A percentile compares a stretch with the other conserved stretches of the same genome.
Conservation (phyloP, 2,113 vertebrate species). For the Chloropsis cyanopogon region DNA sequence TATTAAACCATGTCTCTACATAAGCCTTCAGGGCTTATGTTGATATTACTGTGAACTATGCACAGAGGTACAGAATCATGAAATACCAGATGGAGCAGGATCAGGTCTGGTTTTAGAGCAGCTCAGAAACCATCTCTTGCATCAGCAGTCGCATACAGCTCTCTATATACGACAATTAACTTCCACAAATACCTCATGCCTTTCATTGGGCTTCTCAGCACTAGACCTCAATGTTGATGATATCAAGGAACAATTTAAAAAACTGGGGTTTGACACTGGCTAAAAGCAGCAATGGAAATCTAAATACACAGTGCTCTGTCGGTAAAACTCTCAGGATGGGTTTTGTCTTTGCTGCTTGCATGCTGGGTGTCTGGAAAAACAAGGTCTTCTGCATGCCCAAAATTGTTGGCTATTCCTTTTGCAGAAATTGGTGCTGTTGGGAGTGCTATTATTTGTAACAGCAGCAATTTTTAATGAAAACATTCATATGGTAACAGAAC, state of each 20-base stretch:
- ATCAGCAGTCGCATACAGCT: background rate
- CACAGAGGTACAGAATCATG: background rate
- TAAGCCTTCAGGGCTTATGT: conserved; percentile 43
- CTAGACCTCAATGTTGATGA: background rate
- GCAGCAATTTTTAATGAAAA: background rate
- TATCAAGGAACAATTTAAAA: background rate
- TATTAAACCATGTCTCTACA: conserved; percentile 26
- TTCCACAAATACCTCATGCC: background rate
- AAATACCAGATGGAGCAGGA: background rate
- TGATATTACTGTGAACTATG: conserved; percentile 28
- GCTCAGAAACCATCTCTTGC: background rate
- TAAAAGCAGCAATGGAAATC: background rate
- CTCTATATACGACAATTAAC: background rate
- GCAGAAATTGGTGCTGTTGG: background rate
- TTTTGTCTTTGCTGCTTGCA: background rate
- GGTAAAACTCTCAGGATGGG: background rate
- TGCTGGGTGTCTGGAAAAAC: background rate
- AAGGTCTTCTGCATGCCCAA: background rate
- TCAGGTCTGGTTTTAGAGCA: background rate
- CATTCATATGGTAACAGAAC: background rate
- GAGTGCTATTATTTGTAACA: background rate
- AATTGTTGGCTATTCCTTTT: background rate
- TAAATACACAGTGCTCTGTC: background rate
- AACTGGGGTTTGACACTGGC: background rate
- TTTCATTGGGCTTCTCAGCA: background rate